Percentiles rank a stretch among this genome's conserved stretches.
Evolutionary conservation across 2,113 vertebrate species (phyloP).

Genomic region (Antechinus flavipes): DNA sequence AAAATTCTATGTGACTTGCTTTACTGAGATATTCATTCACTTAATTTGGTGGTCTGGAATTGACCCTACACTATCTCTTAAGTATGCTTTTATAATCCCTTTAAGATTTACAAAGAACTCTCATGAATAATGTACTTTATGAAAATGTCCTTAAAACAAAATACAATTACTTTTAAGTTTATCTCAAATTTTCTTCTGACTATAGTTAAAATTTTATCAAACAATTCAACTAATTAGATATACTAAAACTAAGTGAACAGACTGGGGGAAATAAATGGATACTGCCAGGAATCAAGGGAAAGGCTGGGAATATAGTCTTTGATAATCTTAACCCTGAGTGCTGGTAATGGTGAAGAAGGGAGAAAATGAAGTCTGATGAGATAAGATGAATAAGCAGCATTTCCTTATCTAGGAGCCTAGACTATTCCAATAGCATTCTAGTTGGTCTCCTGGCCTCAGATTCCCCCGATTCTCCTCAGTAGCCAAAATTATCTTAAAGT

Average conservation of each 20-base stretch:
- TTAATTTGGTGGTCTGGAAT: not conserved
- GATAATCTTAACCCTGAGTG: not conserved
- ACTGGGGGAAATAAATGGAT: conserved; percentile 12
- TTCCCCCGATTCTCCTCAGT: not conserved
- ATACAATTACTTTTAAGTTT: not conserved
- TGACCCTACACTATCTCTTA: not conserved
- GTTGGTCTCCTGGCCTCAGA: not conserved
- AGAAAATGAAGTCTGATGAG: conserved; percentile 1
- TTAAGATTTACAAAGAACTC: not conserved
- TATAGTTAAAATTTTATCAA: not conserved
- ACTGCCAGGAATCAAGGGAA: not conserved
- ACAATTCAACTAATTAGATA: not conserved
- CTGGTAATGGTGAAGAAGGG: not conserved
- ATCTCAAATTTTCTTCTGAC: not conserved
- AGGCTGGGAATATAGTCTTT: conserved; percentile 3
- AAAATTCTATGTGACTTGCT: not conserved
- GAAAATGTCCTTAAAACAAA: conserved; percentile 11
- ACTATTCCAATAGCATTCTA: not conserved
- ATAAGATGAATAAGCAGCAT: not conserved
- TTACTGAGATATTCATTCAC: not conserved
- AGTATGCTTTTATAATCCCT: not conserved
- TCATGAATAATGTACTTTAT: conserved; percentile 2
- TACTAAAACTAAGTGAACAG: conserved; percentile 28
- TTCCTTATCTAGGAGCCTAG: not conserved
- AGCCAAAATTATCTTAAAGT: not conserved